Conservation (phyloP, 2,113 vertebrate species). For the Laticauda colubrina region DNA sequence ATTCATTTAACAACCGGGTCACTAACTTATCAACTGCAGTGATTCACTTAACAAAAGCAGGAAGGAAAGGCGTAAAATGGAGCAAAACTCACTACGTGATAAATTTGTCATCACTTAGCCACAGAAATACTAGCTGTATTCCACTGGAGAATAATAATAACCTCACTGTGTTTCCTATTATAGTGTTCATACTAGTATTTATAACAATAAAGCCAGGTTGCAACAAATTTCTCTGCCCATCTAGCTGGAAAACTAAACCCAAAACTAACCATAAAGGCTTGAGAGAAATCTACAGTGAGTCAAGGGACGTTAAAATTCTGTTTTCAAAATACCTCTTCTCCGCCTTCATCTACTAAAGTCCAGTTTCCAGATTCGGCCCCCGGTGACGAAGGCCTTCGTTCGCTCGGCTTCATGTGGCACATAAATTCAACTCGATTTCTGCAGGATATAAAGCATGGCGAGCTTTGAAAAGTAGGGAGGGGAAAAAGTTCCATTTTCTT, state of each 20-base stretch:
- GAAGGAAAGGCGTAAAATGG: too few species aligned
- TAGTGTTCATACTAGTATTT: neutral
- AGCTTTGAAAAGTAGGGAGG: neutral
- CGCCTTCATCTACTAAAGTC: conserved; percentile 95
- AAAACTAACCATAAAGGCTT: neutral
- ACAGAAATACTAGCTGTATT: too few species aligned
- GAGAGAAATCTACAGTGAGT: neutral
- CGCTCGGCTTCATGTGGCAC: conserved; percentile 88
- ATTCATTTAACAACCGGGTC: too few species aligned
- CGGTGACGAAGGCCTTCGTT: conserved; percentile 74
- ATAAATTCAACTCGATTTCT: conserved; percentile 91
- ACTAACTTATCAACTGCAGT: too few species aligned
- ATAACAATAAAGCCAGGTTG: neutral
- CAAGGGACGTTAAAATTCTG: neutral
- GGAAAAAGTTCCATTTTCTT: neutral
- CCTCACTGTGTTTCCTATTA: neutral
- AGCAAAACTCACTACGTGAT: too few species aligned
- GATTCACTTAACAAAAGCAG: too few species aligned
- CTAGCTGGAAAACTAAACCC: neutral
- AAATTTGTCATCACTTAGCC: too few species aligned
- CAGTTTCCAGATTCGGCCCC: conserved; percentile 87
- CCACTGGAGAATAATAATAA: neutral
- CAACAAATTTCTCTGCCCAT: neutral
- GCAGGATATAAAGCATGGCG: conserved; percentile 15
- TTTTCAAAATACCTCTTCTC: conserved; percentile 85